Evolutionary conservation across 2,797 vertebrate species (phyloP).

Genomic region (Hyperoplus immaculatus): DNA sequence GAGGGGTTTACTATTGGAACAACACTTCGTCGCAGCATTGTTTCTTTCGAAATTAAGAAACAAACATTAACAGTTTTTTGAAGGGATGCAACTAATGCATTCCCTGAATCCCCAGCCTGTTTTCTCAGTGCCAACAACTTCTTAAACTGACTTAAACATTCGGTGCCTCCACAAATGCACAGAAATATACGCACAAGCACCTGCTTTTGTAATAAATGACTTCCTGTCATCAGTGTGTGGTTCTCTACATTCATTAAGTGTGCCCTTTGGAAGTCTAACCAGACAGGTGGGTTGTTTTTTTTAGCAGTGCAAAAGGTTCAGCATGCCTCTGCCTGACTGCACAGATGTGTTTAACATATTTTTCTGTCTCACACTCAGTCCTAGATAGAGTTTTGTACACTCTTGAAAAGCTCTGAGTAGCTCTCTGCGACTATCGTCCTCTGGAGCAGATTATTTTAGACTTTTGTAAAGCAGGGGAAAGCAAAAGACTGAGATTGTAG

Average conservation of each 20-base stretch:
- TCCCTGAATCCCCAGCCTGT: neutral
- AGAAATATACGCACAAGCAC: constrained; percentile 27
- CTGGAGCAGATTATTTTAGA: neutral
- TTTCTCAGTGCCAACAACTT: neutral
- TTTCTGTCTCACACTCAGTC: constrained; percentile 8
- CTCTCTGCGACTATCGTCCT: constrained; percentile 10
- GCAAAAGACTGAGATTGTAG: constrained; percentile 3
- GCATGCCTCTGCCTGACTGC: constrained; percentile 8
- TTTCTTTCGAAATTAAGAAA: neutral
- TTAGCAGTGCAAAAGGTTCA: constrained; percentile 4
- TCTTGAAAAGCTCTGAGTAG: constrained; percentile 17
- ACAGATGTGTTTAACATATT: constrained; percentile 1
- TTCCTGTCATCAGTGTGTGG: constrained; percentile 65
- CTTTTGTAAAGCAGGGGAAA: constrained; percentile 10
- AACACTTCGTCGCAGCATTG: neutral
- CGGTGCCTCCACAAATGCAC: neutral
- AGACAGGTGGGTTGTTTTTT: constrained; percentile 70
- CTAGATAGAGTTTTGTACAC: constrained; percentile 11
- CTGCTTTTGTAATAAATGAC: constrained; percentile 66
- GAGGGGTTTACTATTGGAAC: neutral
- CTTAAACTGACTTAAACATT: constrained; percentile 5
- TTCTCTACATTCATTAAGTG: constrained; percentile 77
- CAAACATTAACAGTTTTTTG: neutral
- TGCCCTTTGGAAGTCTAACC: constrained; percentile 74
- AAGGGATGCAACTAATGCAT: neutral